Conservation (phyloP, 2,797 vertebrate genomes). For the Diplodus sargus region DNA sequence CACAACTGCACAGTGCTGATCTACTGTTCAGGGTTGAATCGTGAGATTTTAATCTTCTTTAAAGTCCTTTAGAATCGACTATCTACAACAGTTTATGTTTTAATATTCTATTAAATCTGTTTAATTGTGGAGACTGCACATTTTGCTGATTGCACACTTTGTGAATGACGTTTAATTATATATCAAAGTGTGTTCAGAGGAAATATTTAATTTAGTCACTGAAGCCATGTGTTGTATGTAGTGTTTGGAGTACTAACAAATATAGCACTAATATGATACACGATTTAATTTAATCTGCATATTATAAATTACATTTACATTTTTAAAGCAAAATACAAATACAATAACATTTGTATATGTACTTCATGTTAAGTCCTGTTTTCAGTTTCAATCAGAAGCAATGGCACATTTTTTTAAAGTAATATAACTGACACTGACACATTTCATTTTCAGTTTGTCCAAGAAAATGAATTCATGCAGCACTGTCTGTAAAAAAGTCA, state of each 20-base stretch:
- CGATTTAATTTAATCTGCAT: background rate
- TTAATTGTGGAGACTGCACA: background rate
- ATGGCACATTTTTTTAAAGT: background rate
- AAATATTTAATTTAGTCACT: background rate
- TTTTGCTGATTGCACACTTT: background rate
- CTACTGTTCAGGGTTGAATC: background rate
- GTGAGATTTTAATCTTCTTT: background rate
- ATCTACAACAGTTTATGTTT: background rate
- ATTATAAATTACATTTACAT: background rate
- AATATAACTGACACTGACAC: background rate
- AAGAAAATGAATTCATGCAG: background rate
- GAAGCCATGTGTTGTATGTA: background rate
- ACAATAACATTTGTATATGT: background rate
- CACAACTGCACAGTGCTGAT: background rate
- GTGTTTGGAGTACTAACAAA: background rate
- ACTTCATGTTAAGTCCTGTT: background rate
- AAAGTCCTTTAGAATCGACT: background rate
- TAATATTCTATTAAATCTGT: background rate
- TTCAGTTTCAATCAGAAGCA: background rate
- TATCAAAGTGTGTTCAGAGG: background rate
- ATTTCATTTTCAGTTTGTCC: background rate
- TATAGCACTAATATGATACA: background rate
- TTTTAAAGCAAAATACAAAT: background rate
- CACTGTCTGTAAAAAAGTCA: background rate
- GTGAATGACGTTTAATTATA: background rate